These are phyloP conservation scores for Kryphioiulus occultus DNA, from an alignment of 2,888 invertebrate genomes.

Conservation along the genomic window DNA sequence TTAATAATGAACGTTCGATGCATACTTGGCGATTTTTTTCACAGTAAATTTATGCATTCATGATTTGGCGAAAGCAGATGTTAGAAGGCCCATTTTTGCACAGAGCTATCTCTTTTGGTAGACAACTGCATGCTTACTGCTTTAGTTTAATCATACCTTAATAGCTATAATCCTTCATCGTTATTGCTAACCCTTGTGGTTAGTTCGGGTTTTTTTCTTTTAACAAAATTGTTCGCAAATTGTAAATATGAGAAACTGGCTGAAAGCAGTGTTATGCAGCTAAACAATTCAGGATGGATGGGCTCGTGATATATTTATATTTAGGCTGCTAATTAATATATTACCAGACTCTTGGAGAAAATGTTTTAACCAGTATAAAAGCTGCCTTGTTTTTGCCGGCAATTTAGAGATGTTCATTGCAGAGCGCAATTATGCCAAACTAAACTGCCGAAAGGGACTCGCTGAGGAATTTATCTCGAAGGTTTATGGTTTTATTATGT, in stretches of 20 bases:
- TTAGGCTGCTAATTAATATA: slow-evolving; percentile 5
- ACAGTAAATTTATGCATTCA: background rate
- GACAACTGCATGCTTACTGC: background rate
- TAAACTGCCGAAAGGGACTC: background rate
- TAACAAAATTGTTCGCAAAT: background rate
- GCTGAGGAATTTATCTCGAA: background rate
- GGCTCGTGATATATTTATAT: slow-evolving; percentile 5
- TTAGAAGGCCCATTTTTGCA: background rate
- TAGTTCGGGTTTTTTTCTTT: background rate
- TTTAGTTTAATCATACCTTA: background rate
- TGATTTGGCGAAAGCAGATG: background rate
- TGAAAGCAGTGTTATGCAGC: background rate
- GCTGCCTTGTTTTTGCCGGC: background rate
- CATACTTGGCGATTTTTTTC: background rate
- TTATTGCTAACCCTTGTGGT: background rate
- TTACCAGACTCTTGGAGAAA: background rate
- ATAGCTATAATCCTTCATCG: background rate
- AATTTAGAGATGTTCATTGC: background rate
- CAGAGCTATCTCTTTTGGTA: background rate
- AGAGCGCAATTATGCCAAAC: background rate
- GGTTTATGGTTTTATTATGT: background rate
- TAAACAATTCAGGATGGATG: background rate
- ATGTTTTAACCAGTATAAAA: background rate
- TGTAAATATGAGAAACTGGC: background rate
- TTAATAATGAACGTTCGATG: too few relatives aligned